These are phyloP conservation scores for Caenorhabditis doughertyi DNA, from an alignment of 2,888 invertebrate genomes.

Conservation along the genomic window DNA sequence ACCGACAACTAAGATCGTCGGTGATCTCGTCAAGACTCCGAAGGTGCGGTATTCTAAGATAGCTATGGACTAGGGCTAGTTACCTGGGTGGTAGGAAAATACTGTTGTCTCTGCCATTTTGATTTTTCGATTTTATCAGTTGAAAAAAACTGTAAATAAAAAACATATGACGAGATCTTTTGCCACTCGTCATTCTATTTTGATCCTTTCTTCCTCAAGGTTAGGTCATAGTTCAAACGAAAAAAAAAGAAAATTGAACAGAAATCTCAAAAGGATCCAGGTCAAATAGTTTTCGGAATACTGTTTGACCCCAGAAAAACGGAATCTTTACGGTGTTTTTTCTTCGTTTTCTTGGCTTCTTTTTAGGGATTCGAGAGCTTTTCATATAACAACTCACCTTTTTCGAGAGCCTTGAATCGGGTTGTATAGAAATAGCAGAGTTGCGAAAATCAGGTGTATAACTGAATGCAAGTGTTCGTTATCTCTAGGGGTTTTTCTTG, in stretches of 20 bases:
- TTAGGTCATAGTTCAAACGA: not conserved
- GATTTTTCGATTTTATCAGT: not conserved
- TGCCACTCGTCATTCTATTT: not conserved
- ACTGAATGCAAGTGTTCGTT: not conserved
- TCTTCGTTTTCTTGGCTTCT: too few species aligned
- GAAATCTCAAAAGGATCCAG: too few species aligned
- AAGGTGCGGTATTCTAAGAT: too few species aligned
- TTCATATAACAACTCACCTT: not conserved
- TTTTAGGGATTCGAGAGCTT: too few species aligned
- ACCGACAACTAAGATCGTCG: not conserved
- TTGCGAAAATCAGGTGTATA: conserved; percentile 6
- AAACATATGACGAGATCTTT: not conserved
- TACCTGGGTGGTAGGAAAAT: too few species aligned
- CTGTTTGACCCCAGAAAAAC: too few species aligned
- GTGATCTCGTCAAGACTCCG: too few species aligned
- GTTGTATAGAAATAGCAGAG: conserved; percentile 3
- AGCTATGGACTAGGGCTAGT: too few species aligned
- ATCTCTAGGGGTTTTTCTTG: not conserved
- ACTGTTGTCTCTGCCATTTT: too few species aligned
- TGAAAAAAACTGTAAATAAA: not conserved
- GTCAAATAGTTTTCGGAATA: too few species aligned
- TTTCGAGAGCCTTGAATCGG: not conserved
- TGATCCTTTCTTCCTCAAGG: not conserved
- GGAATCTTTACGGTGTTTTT: too few species aligned
- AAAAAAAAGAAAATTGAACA: not conserved